Percentiles rank a stretch among this genome's conserved stretches.
phyloP scores from a whole-genome alignment of 2,797 vertebrate species.

The Pelobates cultripes region DNA sequence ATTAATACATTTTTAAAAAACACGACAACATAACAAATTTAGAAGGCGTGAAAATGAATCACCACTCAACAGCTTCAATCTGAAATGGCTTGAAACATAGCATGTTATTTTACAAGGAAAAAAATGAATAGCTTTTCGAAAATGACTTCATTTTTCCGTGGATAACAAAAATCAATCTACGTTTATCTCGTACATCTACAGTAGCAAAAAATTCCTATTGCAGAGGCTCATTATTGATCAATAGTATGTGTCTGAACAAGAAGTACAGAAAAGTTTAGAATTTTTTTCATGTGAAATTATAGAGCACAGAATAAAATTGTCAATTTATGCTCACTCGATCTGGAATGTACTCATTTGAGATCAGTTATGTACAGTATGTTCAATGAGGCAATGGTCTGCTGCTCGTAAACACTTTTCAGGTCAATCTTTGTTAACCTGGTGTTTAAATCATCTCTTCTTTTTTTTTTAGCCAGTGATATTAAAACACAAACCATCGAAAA shows the following conservation, averaged over 20 bases:
- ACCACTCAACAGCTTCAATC: too few relatives aligned
- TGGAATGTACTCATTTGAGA: constrained; percentile 1
- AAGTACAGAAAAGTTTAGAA: neutral
- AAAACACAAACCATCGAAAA: too few relatives aligned
- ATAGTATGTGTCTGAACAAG: neutral
- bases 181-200: constrained; percentile 11
- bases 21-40: too few relatives aligned
- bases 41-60: too few relatives aligned
- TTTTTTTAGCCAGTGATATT: neutral
- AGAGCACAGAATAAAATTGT: neutral
- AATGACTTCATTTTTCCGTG: neutral
- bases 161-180: constrained; percentile 30
- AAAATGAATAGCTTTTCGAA: neutral
- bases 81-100: neutral
- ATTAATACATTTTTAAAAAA: too few relatives aligned
- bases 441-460: neutral
- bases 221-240: constrained; percentile 19
- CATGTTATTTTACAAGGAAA: neutral
- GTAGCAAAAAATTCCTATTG: neutral
- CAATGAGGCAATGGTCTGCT: neutral
- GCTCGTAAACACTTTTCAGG: neutral
- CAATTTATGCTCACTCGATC: neutral
- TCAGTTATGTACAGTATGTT: neutral
- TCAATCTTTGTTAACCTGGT: neutral
- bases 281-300: constrained; percentile 22